Conservation (phyloP, 2,113 vertebrate genomes). For the Thoracochromis brauschi region DNA sequence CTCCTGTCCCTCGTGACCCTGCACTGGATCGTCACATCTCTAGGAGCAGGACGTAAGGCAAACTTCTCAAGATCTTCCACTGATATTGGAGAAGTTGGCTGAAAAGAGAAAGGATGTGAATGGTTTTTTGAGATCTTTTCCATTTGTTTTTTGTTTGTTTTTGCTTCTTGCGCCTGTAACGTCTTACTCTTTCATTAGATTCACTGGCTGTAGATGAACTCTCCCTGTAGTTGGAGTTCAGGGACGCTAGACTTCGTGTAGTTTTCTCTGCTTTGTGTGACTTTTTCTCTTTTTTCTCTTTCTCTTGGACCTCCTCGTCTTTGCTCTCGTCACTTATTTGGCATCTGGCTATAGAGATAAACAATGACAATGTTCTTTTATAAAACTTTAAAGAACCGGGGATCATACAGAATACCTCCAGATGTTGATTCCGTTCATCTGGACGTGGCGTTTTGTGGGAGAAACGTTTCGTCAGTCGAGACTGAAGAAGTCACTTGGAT, state of each 20-base stretch:
- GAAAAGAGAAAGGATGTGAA: background rate
- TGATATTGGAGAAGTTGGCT: constrained; percentile 60
- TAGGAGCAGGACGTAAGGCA: constrained; percentile 70
- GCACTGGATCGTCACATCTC: constrained; percentile 73
- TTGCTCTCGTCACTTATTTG: constrained; percentile 68
- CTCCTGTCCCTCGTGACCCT: constrained; percentile 78
- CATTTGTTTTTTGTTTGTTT: background rate
- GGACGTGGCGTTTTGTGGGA: background rate
- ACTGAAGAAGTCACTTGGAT: background rate
- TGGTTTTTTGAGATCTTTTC: background rate
- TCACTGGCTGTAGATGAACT: constrained; percentile 55
- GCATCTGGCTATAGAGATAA: constrained; percentile 47
- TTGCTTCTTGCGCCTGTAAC: background rate
- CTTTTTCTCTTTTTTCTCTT: constrained; percentile 39
- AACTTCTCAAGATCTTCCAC: constrained; percentile 76
- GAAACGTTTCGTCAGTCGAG: background rate
- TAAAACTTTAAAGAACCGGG: background rate
- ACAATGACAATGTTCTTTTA: background rate
- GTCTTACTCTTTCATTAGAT: constrained; percentile 54
- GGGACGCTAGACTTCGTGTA: constrained; percentile 42
- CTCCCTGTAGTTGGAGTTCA: constrained; percentile 71
- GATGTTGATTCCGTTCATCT: background rate
- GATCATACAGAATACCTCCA: background rate
- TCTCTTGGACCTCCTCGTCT: constrained; percentile 42
- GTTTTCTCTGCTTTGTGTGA: constrained; percentile 42